Percentiles rank a stretch among this genome's conserved stretches.
phyloP scores from a whole-genome alignment of 2,113 vertebrate genomes.

The Sus scrofa region T2T-Sscrofa CM000822.6:84912001-84912500 shows the following conservation, averaged over 20 bases:
- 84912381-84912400: accelerated
- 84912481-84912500: background rate
- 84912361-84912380: background rate
- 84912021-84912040: conserved; percentile 75
- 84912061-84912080: conserved; percentile 71
- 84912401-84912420: accelerated
- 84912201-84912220: accelerated
- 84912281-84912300: background rate
- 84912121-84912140: background rate
- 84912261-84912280: background rate
- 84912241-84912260: accelerated
- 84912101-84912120: background rate
- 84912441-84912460: accelerated
- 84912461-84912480: background rate
- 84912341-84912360: no score
- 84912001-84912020: conserved; percentile 3
- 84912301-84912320: accelerated
- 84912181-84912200: background rate
- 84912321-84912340: background rate
- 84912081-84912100: background rate
- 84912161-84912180: background rate
- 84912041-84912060: conserved; percentile 84
- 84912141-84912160: accelerated
- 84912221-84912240: no score
- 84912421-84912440: background rate